Evolutionary conservation across 2,113 vertebrate species (phyloP), one percentile per base, ranked within the genome.

Genomic region (Alethe castanea): DNA sequence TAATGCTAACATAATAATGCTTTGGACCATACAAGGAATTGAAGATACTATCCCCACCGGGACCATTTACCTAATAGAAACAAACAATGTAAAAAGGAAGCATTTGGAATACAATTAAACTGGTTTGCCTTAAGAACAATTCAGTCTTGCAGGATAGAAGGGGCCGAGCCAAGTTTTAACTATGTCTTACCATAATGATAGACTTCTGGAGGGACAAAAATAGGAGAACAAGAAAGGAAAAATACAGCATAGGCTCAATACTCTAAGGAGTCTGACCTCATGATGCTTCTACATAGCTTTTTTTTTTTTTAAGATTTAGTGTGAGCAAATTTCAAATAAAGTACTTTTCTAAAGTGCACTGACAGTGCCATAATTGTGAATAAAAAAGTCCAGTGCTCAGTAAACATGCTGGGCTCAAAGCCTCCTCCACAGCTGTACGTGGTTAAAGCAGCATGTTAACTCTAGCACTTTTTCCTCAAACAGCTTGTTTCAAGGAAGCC

Each of bases 81-180:
- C 76, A 93, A 96, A 95, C 88, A 97, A 94, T 64, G 77, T 81
- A 95, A 65, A 95, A 94, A 95, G 94, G 96, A 97, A 96, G 73
- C 86, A 69, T 76, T 72, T 74, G 53, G 60, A 95, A 92, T 72
- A 87, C 78, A 95, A 94, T 84, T 84, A 81, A 82, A 66, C 36
- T 3, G 3, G 86, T 92, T 62, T 64, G 35, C 69, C 67, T 94
- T 36, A 78, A 66, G 73, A 97, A 94, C 90, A 96, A 89, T 86
- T 65, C 60, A 47, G 35, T 60, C 74, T 60, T 81, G 40, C 69
- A 81, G 73, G 65, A 94, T 0, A 94, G 65, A 92, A 56, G 13
- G 19, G 40, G 40, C 53, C 61, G 70, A 89, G 86, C 81, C 92
- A 95, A 95, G 73, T 92, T 94, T 94, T 89, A 96, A 94, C 69